Evolutionary conservation across 2,797 vertebrate genomes (phyloP).

Genomic region (Onychomys leucogaster): DNA sequence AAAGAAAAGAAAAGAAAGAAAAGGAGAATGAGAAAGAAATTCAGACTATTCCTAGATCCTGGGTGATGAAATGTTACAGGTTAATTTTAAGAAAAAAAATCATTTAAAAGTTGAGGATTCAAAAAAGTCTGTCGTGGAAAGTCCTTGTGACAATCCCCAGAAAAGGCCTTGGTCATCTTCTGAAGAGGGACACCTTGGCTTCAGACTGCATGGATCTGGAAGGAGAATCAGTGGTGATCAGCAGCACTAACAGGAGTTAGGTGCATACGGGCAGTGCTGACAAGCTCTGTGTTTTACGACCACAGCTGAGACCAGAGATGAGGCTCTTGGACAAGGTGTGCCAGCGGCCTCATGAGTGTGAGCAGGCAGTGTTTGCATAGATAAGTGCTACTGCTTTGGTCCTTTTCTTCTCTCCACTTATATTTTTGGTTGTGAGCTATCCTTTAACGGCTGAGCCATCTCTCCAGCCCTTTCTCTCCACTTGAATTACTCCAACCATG

Average conservation of each 20-base stretch:
- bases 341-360: too few species aligned
- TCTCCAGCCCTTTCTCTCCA: neutral
- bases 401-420: neutral
- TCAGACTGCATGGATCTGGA: neutral
- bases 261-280: neutral
- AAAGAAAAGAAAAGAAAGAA: neutral
- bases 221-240: neutral
- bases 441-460: too few species aligned
- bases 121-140: neutral
- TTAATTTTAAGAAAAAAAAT: conserved; percentile 15
- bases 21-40: neutral
- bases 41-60: neutral
- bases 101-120: conserved; percentile 29
- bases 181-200: neutral
- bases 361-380: neutral
- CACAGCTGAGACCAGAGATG: neutral
- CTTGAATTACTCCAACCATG: neutral
- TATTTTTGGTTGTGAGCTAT: too few species aligned
- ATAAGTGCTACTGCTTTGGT: neutral
- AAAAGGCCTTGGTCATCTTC: neutral
- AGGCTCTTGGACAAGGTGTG: neutral
- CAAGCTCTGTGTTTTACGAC: neutral
- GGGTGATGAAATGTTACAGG: neutral
- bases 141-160: neutral
- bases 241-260: neutral